Conservation (phyloP, 2,113 vertebrate genomes). For the Eupsittula cactorum region DNA sequence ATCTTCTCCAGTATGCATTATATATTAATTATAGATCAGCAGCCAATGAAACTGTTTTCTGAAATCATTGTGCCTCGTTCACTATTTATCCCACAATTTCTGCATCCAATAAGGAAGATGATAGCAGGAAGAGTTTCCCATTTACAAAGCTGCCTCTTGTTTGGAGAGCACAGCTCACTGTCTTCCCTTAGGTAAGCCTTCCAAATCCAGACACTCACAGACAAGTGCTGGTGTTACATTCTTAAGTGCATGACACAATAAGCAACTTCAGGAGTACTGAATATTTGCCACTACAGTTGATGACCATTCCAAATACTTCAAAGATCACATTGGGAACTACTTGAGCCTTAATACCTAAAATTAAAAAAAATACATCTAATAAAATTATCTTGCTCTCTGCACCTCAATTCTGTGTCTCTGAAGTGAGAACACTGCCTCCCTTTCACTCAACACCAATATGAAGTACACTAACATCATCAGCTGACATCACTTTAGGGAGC, state of each 20-base stretch:
- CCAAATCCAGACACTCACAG: not conserved
- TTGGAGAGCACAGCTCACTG: not conserved
- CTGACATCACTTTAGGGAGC: not conserved
- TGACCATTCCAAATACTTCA: not conserved
- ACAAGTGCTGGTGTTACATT: not conserved
- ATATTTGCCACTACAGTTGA: not conserved
- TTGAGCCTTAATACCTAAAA: not conserved
- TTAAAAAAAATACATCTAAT: not conserved
- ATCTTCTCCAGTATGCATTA: not conserved
- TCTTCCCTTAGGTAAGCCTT: not conserved
- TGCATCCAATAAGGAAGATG: not conserved
- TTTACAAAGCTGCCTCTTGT: not conserved
- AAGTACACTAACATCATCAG: not conserved
- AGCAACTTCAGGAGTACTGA: not conserved
- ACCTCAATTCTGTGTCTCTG: not conserved
- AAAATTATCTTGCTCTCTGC: not conserved
- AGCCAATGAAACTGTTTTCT: not conserved
- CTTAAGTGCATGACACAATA: not conserved
- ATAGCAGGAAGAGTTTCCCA: not conserved
- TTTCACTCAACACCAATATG: not conserved
- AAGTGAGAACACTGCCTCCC: not conserved
- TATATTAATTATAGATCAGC: not conserved
- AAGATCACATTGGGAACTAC: not conserved
- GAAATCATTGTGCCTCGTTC: not conserved
- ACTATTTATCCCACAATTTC: not conserved